Evolutionary conservation across 1,140 invertebrate species (phyloP), one percentile per base, ranked within the genome.

Genomic region (Harpegnathos saltator): DNA sequence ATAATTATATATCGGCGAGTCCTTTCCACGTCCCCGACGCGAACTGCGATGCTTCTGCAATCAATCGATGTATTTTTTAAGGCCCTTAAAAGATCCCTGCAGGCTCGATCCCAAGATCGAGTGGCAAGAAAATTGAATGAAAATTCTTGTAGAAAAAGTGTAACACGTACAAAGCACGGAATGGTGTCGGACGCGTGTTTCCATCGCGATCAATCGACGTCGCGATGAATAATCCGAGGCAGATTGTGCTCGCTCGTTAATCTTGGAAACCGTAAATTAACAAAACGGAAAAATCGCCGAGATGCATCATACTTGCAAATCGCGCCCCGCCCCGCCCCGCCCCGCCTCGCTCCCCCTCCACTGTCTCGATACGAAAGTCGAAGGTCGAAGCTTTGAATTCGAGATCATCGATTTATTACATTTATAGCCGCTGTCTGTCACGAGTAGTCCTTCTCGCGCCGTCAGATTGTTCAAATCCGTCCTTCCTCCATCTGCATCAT

Each of bases 1-100:
- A 50, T 92, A 95, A 89, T 96, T 96, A 71, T 95, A 96, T 7
- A 96, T 93, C 0, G 93, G 88, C 33, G n/a, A n/a, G 86, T 12
- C 14, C 15, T 82, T 66, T 80, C 81, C 17, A 50, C 58, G 7
- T 68, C n/a, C n/a, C n/a, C 11, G 52, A 3, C 19, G 84, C 74
- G 5, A 69, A 29, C 7, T 19, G 44, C 33, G 1, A 1, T 29
- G 5, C 58, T 11, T 11, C 48, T 78, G 3, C 48, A 4, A 5
- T 26, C 11, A 69, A 33, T 38, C 56, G 61, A 56, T 38, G 17
- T 0, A 48, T n/a, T 24, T 22, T 14, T 1, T n/a, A n/a, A n/a
- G 56, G 44, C 65, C 24, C 14, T 33, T 29, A 19, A 54, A n/a
- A 14, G 15, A 59, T 33, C 26, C 83, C 0, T 11, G 11, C n/a